phyloP scores from a whole-genome alignment of 2,113 vertebrate genomes.

The Leucopsar rothschildi region DNA sequence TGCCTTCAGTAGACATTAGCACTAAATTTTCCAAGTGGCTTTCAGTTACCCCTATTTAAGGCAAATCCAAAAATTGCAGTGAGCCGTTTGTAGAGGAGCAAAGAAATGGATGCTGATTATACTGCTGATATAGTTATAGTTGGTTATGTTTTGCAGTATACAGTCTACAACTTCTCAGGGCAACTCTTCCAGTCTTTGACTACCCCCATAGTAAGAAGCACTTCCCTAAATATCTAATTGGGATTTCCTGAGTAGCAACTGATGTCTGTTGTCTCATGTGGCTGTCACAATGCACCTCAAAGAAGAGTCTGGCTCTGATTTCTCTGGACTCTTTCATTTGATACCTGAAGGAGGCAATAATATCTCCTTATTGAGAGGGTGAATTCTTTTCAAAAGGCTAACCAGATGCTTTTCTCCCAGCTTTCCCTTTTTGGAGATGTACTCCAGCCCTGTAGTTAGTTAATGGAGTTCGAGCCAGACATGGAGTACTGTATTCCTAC shows the following conservation, averaged over 20 bases:
- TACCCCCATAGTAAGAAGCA: neutral
- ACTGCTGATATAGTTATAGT: neutral
- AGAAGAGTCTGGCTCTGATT: neutral
- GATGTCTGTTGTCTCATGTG: neutral
- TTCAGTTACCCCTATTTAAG: neutral
- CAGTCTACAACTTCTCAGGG: neutral
- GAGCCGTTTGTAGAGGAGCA: neutral
- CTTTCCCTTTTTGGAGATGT: neutral
- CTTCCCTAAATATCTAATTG: neutral
- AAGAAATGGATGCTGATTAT: neutral
- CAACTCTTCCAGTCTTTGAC: neutral
- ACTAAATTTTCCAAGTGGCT: neutral
- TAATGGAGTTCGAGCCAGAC: neutral
- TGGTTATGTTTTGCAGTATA: neutral
- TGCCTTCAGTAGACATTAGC: neutral
- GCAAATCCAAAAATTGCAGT: neutral
- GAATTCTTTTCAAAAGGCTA: neutral
- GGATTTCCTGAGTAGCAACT: neutral
- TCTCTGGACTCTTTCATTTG: neutral
- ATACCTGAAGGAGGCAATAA: neutral
- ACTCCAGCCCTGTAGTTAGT: neutral
- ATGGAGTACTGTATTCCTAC: neutral
- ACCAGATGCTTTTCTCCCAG: neutral
- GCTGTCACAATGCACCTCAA: neutral
- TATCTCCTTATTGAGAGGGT: neutral